phyloP scores from a whole-genome alignment of 2,113 vertebrate genomes.

The Toxotes jaculatrix region DNA sequence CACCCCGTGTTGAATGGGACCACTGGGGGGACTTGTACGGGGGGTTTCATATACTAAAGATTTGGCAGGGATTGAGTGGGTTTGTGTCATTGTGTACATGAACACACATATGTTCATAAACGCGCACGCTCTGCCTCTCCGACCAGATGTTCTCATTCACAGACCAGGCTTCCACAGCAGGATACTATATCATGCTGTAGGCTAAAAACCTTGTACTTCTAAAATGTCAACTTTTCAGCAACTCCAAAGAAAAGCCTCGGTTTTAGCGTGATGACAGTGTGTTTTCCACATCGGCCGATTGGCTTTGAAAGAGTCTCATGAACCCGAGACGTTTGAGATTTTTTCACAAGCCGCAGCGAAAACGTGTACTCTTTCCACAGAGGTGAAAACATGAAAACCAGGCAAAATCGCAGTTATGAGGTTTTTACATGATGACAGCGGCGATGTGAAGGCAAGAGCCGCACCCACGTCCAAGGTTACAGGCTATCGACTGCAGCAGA shows the following conservation, averaged over 20 bases:
- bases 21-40: conserved; percentile 36
- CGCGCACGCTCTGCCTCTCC: conserved; percentile 36
- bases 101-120: conserved; percentile 68
- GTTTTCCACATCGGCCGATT: background rate
- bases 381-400: conserved; percentile 46
- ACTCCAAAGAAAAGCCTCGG: conserved; percentile 8
- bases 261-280: conserved; percentile 36
- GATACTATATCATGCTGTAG: conserved; percentile 65
- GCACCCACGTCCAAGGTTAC: conserved; percentile 61
- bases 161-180: conserved; percentile 63
- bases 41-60: conserved; percentile 61
- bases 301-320: conserved; percentile 23
- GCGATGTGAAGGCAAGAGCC: conserved; percentile 17
- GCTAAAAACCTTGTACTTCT: conserved; percentile 53
- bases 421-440: conserved; percentile 38
- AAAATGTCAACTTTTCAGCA: conserved; percentile 70
- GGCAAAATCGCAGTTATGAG: conserved; percentile 20
- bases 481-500: conserved; percentile 53
- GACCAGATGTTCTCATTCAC: conserved; percentile 77
- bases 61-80: conserved; percentile 59
- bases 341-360: background rate
- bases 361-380: background rate
- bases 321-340: conserved; percentile 6
- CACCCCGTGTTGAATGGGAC: conserved; percentile 62
- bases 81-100: conserved; percentile 66